Conservation (phyloP, 1,140 invertebrate species). For the Drosophila leontia region DNA sequence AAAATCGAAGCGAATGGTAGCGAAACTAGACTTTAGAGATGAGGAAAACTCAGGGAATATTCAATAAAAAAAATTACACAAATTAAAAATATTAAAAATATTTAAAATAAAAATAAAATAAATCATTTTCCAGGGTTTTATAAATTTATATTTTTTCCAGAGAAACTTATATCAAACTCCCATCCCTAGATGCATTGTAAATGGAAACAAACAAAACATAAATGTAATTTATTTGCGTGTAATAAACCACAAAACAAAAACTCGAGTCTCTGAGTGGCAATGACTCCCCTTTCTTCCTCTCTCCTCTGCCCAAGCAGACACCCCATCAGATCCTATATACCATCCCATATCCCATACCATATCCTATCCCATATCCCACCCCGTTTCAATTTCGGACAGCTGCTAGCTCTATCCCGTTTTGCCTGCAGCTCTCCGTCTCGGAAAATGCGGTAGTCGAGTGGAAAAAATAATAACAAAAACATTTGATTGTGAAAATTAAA, state of each 20-base stretch:
- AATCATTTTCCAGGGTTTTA: too few relatives aligned
- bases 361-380: slow-evolving; percentile 14
- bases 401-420: slow-evolving; percentile 42
- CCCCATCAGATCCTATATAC: slow-evolving; percentile 18
- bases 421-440: slow-evolving; percentile 12
- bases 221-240: slow-evolving; percentile 83
- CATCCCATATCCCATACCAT: slow-evolving; percentile 12
- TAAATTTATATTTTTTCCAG: too few relatives aligned
- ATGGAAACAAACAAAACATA: slow-evolving; percentile 74
- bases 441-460: slow-evolving; percentile 54
- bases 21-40: slow-evolving; percentile 21
- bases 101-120: too few relatives aligned
- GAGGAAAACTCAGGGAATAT: not conserved
- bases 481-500: slow-evolving; percentile 82
- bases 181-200: slow-evolving; percentile 38
- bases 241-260: slow-evolving; percentile 81
- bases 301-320: not conserved
- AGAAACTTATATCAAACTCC: not conserved
- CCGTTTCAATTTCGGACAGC: slow-evolving; percentile 67
- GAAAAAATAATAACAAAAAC: slow-evolving; percentile 67
- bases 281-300: slow-evolving; percentile 4
- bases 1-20: slow-evolving; percentile 62
- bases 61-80: too few relatives aligned
- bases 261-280: slow-evolving; percentile 29
- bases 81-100: too few relatives aligned